Conservation (phyloP, 53 echinoderm and acorn worm genomes). For the Paracentrotus lividus region DNA sequence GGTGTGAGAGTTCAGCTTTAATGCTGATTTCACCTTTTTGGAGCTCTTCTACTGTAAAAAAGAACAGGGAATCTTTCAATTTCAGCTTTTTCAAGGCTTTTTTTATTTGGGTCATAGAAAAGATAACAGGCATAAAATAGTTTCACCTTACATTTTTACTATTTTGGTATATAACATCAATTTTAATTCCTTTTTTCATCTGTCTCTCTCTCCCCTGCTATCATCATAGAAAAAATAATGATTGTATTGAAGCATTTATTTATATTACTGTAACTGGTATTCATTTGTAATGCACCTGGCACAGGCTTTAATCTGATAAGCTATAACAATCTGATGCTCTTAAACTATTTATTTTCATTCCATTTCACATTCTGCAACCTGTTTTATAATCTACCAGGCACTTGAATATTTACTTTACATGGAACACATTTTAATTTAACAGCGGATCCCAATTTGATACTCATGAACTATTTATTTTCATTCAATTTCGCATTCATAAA, state of each 20-base stretch:
- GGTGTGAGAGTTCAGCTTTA: no score
- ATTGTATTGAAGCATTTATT: background rate
- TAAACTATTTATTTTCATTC: slow-evolving; percentile 36
- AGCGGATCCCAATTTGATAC: background rate
- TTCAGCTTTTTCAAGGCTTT: no score
- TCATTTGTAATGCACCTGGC: background rate
- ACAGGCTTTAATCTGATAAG: background rate
- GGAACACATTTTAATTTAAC: background rate
- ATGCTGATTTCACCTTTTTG: no score
- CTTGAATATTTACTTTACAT: no score
- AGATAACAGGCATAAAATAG: no score
- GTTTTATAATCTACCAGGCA: background rate
- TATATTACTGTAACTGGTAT: background rate
- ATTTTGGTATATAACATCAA: background rate
- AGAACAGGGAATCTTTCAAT: no score
- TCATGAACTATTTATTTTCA: slow-evolving; percentile 43
- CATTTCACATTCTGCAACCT: slow-evolving; percentile 4
- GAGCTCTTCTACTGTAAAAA: no score
- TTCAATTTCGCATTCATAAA: slow-evolving; percentile 57
- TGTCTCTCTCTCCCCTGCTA: background rate
- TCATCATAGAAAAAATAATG: background rate
- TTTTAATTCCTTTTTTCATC: background rate
- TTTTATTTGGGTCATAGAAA: no score
- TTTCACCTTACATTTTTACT: no score
- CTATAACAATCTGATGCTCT: background rate